phyloP scores from a whole-genome alignment of 2,888 invertebrate genomes.

The Salpingus planirostris region DNA sequence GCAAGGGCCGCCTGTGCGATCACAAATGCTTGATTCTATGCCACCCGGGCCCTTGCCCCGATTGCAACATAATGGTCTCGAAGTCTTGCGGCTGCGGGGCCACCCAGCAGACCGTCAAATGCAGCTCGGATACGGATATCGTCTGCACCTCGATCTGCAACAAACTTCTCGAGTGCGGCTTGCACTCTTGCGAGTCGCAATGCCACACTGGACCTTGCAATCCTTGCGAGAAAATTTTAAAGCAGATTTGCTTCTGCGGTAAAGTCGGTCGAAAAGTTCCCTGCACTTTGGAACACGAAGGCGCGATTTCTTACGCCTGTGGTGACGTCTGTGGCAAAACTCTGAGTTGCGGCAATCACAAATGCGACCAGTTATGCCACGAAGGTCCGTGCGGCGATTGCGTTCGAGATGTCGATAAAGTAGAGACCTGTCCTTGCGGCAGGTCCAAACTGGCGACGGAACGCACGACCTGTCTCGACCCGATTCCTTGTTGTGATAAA shows the following conservation, averaged over 20 bases:
- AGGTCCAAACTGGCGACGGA: conserved; percentile 45
- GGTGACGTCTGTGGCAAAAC: conserved; percentile 51
- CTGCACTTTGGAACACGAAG: conserved; percentile 51
- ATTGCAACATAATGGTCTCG: conserved; percentile 68
- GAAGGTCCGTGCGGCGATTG: conserved; percentile 59
- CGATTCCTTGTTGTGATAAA: conserved; percentile 72
- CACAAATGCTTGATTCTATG: conserved; percentile 74
- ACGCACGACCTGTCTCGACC: conserved; percentile 66
- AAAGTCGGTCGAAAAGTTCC: conserved; percentile 50
- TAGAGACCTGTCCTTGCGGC: conserved; percentile 70
- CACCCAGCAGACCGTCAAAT: conserved; percentile 58
- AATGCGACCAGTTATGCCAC: conserved; percentile 52
- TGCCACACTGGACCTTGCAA: conserved; percentile 78
- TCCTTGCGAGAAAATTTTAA: conserved; percentile 56
- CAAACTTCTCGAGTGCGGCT: conserved; percentile 65
- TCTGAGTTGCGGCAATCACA: conserved; percentile 61
- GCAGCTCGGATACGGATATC: conserved; percentile 61
- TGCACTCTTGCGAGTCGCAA: conserved; percentile 60
- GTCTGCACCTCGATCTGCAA: conserved; percentile 68
- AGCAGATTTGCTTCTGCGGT: conserved; percentile 68
- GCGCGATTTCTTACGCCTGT: conserved; percentile 50
- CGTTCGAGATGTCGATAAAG: conserved; percentile 48
- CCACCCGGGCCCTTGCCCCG: conserved; percentile 93
- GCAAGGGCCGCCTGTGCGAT: conserved; percentile 46
- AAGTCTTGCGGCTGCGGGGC: conserved; percentile 71